Conservation (phyloP, 2,888 invertebrate species). For the Sipha maydis region DNA sequence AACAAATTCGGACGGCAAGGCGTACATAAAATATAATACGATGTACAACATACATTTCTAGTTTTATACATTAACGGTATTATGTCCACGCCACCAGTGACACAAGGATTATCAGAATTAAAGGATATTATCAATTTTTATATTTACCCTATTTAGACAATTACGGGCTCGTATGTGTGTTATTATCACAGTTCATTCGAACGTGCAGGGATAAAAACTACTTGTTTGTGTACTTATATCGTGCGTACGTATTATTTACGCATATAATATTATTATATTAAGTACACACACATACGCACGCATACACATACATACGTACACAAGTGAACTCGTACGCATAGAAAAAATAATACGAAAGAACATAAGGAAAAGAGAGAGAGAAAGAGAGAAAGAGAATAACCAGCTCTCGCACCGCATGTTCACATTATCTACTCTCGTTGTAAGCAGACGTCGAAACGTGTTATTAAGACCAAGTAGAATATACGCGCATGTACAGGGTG, state of each 20-base stretch:
- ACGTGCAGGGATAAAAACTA: not conserved
- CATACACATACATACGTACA: not conserved
- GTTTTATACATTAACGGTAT: not conserved
- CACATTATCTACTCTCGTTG: not conserved
- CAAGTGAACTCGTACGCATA: not conserved
- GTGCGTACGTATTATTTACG: not conserved
- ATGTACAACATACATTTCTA: too few relatives aligned
- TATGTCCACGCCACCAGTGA: not conserved
- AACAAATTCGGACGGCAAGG: too few relatives aligned
- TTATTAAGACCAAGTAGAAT: not conserved
- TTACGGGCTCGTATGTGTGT: not conserved
- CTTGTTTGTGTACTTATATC: slow-evolving; percentile 1
- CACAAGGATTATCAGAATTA: not conserved
- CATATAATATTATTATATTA: not conserved
- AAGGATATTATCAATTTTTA: not conserved
- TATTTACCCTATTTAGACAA: not conserved
- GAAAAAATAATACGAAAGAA: not conserved
- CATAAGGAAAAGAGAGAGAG: not conserved
- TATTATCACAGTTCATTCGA: not conserved
- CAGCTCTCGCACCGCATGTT: not conserved
- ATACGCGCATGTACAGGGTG: not conserved
- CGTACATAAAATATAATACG: too few relatives aligned
- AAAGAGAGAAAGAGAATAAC: not conserved
- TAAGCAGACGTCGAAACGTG: slow-evolving; percentile 2
- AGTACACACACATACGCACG: not conserved